These are phyloP conservation scores for Desoria tigrina DNA, from an alignment of 2,888 invertebrate genomes.

Conservation along the genomic window DNA sequence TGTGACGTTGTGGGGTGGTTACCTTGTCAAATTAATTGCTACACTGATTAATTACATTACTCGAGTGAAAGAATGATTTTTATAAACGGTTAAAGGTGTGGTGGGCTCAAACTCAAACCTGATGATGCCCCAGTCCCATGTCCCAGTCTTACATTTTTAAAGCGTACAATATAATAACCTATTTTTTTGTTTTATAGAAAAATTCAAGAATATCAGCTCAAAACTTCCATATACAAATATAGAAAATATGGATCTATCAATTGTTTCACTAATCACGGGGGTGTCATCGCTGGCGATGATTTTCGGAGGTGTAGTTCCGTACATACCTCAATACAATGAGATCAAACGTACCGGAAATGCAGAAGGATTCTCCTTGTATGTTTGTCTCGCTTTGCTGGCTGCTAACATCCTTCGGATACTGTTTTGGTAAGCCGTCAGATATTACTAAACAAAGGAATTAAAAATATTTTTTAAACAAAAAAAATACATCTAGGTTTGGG, in stretches of 20 bases:
- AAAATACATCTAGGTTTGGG: slow-evolving; percentile 89
- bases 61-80: too few species aligned
- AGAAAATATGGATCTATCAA: slow-evolving; percentile 7
- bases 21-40: too few species aligned
- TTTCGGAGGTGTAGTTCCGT: slow-evolving; percentile 91
- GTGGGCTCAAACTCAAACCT: too few species aligned
- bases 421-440: slow-evolving; percentile 82
- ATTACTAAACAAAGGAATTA: neutral
- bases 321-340: slow-evolving; percentile 89
- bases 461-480: neutral
- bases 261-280: slow-evolving; percentile 60
- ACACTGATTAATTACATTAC: too few species aligned
- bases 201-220: too few species aligned
- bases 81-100: too few species aligned
- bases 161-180: too few species aligned
- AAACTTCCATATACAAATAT: too few species aligned
- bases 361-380: slow-evolving; percentile 95
- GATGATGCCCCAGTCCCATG: too few species aligned
- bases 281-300: slow-evolving; percentile 86
- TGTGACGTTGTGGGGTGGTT: too few species aligned
- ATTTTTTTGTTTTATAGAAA: too few species aligned
- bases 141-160: too few species aligned
- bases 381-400: slow-evolving; percentile 89
- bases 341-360: slow-evolving; percentile 87
- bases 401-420: slow-evolving; percentile 96